Conservation (phyloP, 1,140 invertebrate genomes). For the Drosophila suzukii region DNA sequence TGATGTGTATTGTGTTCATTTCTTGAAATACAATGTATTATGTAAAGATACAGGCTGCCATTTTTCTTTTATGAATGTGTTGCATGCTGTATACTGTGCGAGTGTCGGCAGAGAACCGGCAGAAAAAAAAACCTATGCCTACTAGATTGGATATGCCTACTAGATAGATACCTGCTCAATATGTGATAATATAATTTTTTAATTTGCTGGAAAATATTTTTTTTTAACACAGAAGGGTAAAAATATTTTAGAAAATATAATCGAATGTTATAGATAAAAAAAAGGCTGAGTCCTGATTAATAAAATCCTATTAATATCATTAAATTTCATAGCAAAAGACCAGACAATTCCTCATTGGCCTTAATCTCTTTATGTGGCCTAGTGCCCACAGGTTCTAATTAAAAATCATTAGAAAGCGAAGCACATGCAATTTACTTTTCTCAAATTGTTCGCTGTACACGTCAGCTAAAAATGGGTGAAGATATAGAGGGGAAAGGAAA, state of each 20-base stretch:
- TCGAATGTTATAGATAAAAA: neutral
- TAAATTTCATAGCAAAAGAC: conserved; percentile 7
- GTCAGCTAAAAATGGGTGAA: conserved; percentile 9
- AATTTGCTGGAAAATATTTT: too few species aligned
- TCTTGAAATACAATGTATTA: too few species aligned
- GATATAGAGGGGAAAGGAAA: neutral
- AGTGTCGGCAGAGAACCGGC: too few species aligned
- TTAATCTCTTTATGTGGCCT: conserved; percentile 41
- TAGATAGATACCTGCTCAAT: too few species aligned
- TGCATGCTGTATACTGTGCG: too few species aligned
- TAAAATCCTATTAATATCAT: neutral
- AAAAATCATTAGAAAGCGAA: conserved; percentile 73
- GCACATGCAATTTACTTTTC: conserved; percentile 53
- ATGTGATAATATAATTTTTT: too few species aligned
- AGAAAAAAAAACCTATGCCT: too few species aligned
- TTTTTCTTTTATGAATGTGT: too few species aligned
- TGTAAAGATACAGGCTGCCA: too few species aligned
- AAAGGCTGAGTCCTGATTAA: neutral
- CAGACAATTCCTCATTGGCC: conserved; percentile 13
- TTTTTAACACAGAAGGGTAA: too few species aligned
- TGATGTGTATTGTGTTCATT: neutral
- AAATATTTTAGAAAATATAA: too few species aligned
- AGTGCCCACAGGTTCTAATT: conserved; percentile 70
- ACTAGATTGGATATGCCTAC: too few species aligned
- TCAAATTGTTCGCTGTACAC: conserved; percentile 13